These are phyloP conservation scores for Phainopepla nitens DNA, from an alignment of 2,113 vertebrate genomes.

Conservation along the genomic window DNA sequence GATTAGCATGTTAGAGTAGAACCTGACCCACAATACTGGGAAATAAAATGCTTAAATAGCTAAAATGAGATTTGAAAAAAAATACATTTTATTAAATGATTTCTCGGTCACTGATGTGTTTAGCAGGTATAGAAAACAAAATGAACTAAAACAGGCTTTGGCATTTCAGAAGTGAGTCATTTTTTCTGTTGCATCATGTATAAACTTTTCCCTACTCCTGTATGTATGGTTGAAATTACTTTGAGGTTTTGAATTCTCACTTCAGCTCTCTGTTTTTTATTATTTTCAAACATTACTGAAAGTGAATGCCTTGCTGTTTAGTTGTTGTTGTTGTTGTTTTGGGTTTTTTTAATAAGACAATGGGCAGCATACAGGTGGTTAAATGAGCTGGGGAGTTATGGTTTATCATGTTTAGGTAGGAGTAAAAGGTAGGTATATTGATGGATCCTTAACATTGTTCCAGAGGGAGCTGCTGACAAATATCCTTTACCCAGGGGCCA, in stretches of 20 bases:
- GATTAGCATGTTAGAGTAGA: not conserved
- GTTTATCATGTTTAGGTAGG: not conserved
- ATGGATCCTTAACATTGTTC: not conserved
- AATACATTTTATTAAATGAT: constrained; percentile 49
- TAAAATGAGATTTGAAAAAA: constrained; percentile 15
- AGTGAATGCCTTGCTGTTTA: not conserved
- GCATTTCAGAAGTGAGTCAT: constrained; percentile 13
- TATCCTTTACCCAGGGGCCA: not conserved
- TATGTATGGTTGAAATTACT: constrained; percentile 56
- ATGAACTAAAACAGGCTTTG: constrained; percentile 37
- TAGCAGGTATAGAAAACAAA: constrained; percentile 31
- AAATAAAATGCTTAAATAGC: constrained; percentile 27
- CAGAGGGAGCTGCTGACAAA: not conserved
- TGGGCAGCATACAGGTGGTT: not conserved
- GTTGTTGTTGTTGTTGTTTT: not conserved
- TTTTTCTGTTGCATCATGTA: constrained; percentile 64
- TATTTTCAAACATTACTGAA: constrained; percentile 40
- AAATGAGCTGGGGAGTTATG: not conserved
- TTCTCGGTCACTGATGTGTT: constrained; percentile 42
- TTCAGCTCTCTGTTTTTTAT: constrained; percentile 51
- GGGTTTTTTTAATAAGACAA: not conserved
- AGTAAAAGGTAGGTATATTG: not conserved
- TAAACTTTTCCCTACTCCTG: constrained; percentile 36
- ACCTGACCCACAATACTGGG: not conserved
- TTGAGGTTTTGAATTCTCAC: constrained; percentile 65